Conservation (phyloP, 2,888 invertebrate species). For the Drosophila cognata region DNA sequence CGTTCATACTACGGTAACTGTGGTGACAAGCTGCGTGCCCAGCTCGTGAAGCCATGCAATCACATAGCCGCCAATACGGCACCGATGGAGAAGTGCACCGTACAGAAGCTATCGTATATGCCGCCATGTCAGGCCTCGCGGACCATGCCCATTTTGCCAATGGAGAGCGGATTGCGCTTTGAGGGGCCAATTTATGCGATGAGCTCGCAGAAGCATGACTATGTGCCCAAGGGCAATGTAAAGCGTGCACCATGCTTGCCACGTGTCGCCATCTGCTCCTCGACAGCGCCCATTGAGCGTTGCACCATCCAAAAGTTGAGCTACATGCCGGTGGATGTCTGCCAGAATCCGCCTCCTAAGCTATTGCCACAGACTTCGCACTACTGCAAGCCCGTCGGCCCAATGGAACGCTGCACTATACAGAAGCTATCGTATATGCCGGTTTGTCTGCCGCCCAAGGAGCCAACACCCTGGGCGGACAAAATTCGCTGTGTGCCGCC, state of each 20-base stretch:
- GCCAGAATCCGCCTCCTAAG: constrained; percentile 81
- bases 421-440: constrained; percentile 87
- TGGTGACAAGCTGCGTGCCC: constrained; percentile 84
- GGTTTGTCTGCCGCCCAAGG: constrained; percentile 83
- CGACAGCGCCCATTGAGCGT: constrained; percentile 80
- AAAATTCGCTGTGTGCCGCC: constrained; percentile 80
- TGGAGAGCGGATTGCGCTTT: constrained; percentile 78
- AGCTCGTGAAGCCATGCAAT: constrained; percentile 85
- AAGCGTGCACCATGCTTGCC: constrained; percentile 73
- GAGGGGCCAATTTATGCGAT: constrained; percentile 89
- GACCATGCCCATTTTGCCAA: constrained; percentile 79
- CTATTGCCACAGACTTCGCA: constrained; percentile 70
- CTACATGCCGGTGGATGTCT: constrained; percentile 83
- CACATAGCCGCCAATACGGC: constrained; percentile 86
- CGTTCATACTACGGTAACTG: constrained; percentile 87
- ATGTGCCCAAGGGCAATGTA: constrained; percentile 87
- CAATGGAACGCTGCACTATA: constrained; percentile 83
- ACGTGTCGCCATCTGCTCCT: constrained; percentile 67
- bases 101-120: constrained; percentile 84
- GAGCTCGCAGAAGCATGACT: constrained; percentile 91
- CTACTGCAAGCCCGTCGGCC: constrained; percentile 72
- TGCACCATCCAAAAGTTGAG: constrained; percentile 83
- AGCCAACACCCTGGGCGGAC: constrained; percentile 83
- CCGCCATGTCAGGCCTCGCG: constrained; percentile 77
- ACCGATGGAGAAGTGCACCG: constrained; percentile 86